Percentiles rank a stretch among this genome's conserved stretches.
phyloP scores from a whole-genome alignment of 2,888 invertebrate species.

The Cryptosula pallasiana region DNA sequence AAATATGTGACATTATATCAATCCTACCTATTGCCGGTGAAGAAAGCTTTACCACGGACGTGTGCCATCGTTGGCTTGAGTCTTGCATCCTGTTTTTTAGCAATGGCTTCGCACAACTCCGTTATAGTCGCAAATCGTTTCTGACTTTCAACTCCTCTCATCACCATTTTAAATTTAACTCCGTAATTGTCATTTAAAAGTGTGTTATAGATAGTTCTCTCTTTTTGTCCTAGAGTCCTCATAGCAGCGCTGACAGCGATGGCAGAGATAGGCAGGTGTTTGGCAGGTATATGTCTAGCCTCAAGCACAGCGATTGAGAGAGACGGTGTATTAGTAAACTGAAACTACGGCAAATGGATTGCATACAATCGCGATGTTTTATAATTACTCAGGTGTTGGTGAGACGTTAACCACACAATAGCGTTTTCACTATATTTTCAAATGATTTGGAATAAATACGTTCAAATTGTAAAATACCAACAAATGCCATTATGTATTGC shows the following conservation, averaged over 20 bases:
- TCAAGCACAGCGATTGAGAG: background rate
- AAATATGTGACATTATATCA: no score
- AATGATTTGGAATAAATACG: background rate
- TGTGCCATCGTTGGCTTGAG: background rate
- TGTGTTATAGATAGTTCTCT: background rate
- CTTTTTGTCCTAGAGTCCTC: background rate
- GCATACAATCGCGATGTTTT: background rate
- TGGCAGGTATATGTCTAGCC: background rate
- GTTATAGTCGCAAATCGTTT: background rate
- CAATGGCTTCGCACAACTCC: background rate
- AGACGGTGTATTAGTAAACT: background rate
- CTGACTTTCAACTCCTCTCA: background rate
- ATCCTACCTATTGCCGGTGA: background rate
- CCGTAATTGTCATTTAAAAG: background rate
- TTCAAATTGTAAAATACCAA: background rate
- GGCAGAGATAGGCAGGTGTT: background rate
- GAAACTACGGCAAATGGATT: background rate
- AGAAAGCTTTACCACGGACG: background rate
- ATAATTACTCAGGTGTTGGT: background rate
- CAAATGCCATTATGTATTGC: background rate
- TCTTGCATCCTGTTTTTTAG: background rate
- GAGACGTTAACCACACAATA: background rate
- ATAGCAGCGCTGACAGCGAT: no score
- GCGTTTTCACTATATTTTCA: background rate
- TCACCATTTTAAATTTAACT: slow-evolving; percentile 11